Evolutionary conservation across 2,888 invertebrate species (phyloP), one percentile per base, ranked within the genome.

Genomic region (Glomeris marginata): DNA sequence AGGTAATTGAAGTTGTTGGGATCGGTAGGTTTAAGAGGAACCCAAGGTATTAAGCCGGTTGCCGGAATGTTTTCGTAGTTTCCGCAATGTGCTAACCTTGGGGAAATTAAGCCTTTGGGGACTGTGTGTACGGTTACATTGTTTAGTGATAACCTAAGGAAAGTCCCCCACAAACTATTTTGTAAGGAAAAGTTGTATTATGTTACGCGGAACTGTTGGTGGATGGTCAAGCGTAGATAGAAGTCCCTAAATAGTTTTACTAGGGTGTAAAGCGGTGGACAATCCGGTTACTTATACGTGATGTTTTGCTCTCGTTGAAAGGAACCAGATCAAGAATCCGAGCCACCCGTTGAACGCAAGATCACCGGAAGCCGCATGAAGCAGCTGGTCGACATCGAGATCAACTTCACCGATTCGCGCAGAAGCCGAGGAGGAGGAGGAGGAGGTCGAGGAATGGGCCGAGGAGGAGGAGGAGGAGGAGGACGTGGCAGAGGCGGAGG

Each of bases 311-410:
- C n/a, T 33, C 36, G 53, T 52, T 53, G 56, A 16, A 55, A 58
- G 41, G 56, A 56, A n/a, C 53, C 51, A 47, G 45, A 47, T 16
- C 53, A 50, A 10, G 42, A 28, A 28, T 28, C 28, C 28, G 28
- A 28, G 28, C 28, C 28, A 28, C 28, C 28, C 28, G 28, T 8
- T 8, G 28, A 28, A 28, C 28, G 28, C 28, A 28, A 28, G 28
- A 28, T 5, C 28, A 28, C 28, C 28, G 28, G 57, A 33, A 86
- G 86, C 22, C 77, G 86, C 52, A 81, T 85, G 67, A 86, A 86
- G 69, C 84, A 83, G 61, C 75, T 87, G 60, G 70, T 85, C 58
- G 86, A 84, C 60, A 87, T 88, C 60, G 85, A 87, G 68, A 85
- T 87, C 67, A 84, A 84, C 62, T 88, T 87, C 70, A 80, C 78